phyloP scores from a whole-genome alignment of 2,113 vertebrate species.

The Stigmatopora nigra region DNA sequence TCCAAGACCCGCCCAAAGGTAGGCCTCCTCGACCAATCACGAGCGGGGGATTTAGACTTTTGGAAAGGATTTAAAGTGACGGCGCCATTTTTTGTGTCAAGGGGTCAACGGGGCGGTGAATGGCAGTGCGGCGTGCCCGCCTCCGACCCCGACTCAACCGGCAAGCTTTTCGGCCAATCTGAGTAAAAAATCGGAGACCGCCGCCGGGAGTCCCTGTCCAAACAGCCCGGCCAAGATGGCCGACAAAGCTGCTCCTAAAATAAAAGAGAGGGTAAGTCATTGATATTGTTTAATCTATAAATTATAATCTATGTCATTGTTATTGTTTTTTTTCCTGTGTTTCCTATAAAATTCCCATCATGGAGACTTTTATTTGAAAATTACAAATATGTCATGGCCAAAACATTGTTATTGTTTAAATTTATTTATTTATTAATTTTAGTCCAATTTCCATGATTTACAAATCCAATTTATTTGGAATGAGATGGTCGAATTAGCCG shows the following conservation, averaged over 20 bases:
- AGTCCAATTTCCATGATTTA: too few relatives aligned
- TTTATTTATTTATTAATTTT: too few relatives aligned
- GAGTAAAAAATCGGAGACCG: conserved; percentile 69
- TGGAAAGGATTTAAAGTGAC: conserved; percentile 2
- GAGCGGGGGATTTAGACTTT: too few relatives aligned
- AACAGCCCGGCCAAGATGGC: conserved; percentile 73
- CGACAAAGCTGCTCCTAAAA: conserved; percentile 76
- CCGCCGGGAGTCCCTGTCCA: conserved; percentile 68
- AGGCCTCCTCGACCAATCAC: neutral
- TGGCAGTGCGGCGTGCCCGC: conserved; percentile 69
- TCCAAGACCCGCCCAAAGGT: conserved; percentile 84
- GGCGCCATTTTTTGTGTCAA: conserved; percentile 47
- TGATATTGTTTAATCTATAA: too few relatives aligned
- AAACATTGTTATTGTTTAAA: too few relatives aligned
- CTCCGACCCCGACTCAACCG: conserved; percentile 68
- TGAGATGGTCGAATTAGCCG: too few relatives aligned
- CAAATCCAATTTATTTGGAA: too few relatives aligned
- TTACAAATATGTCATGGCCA: too few relatives aligned
- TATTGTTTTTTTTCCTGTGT: too few relatives aligned
- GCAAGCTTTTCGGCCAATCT: conserved; percentile 74
- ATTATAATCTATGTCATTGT: too few relatives aligned
- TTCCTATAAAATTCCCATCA: too few relatives aligned
- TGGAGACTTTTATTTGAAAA: too few relatives aligned
- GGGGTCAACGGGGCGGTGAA: conserved; percentile 91
- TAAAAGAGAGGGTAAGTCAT: conserved; percentile 86